These are phyloP conservation scores for Nomia melanderi DNA, from an alignment of 1,140 invertebrate species.

Conservation along the genomic window DNA sequence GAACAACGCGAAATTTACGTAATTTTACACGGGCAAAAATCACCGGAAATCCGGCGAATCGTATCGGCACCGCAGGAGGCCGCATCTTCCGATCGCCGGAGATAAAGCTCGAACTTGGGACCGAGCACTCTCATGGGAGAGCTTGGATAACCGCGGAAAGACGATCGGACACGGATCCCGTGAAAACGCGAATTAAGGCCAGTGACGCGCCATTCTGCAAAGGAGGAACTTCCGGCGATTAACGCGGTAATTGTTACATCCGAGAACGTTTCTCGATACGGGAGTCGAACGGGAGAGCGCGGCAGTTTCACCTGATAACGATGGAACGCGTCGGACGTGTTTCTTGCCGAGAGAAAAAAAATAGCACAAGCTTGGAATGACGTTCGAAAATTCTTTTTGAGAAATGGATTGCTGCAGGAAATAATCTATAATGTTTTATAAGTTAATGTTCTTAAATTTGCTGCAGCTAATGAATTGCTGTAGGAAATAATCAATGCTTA, in stretches of 20 bases:
- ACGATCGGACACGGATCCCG: constrained; percentile 23
- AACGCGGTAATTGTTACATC: constrained; percentile 51
- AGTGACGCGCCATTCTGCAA: constrained; percentile 34
- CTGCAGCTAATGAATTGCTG: too few relatives aligned
- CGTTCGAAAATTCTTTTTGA: too few relatives aligned
- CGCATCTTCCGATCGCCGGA: constrained; percentile 14
- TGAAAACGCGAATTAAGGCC: constrained; percentile 41
- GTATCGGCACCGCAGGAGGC: not conserved
- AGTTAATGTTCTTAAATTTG: too few relatives aligned
- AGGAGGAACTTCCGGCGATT: constrained; percentile 57
- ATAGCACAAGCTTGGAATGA: too few relatives aligned
- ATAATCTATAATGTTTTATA: too few relatives aligned
- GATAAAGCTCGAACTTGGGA: not conserved
- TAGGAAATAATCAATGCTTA: too few relatives aligned
- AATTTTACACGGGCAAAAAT: constrained; percentile 45
- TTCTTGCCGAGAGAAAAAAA: too few relatives aligned
- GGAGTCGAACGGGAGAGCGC: not conserved
- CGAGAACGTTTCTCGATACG: constrained; percentile 16
- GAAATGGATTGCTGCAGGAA: too few relatives aligned
- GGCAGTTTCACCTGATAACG: constrained; percentile 27
- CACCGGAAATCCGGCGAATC: constrained; percentile 40
- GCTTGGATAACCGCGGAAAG: not conserved
- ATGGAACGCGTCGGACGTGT: too few relatives aligned
- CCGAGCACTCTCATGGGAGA: not conserved
- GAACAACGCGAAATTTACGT: constrained; percentile 47